Base-by-base conservation (phyloP, 1,140 invertebrate genomes). In the Drosophila nikananu region DNA sequence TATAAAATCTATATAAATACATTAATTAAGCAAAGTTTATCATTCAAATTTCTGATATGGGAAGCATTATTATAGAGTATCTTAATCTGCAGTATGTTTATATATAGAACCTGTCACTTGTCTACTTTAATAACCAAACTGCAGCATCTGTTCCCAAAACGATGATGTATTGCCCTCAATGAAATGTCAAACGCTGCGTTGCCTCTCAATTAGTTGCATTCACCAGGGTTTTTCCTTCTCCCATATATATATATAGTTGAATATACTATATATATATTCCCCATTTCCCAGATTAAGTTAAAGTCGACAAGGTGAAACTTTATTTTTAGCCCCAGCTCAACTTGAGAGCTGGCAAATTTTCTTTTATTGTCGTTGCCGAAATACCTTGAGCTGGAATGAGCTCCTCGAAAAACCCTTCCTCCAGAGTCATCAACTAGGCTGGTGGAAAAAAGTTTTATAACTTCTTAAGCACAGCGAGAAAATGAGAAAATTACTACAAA, bases 151-250 rank as follows among this genome's bases (percentile, higher is more conserved):
- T 59, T 78, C 6, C 65, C 48, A 59, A 66, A 78, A 46, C 46
- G 58, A 79, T 78, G 64, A 77, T 57, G 41, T 62, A 62, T 77
- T 52, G 55, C 41, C 8, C 63, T 60, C 35, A 13, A 46, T 23
- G 27, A 59, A 13, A 42, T 77, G 75, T 62, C 75, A 77, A 51
- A 60, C n/a, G 27, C 17, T 71, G 35, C 19, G n/a, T 59, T 10
- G 27, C 23, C 73, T 48, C 35, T 78, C 42, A 61, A 70, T 77
- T 78, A 77, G 73, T 77, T 68, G 51, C 35, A 61, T 48, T 60
- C 17, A 39, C 59, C 37, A 21, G 17, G 19, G 13, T n/a, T 8
- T 19, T 9, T 30, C 52, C 21, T 17, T 9, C n/a, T 27, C 32
- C 23, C 8, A 55, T 32, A 23, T 32, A 48, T 21, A 49, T 27